Conservation (phyloP, 2,113 vertebrate species). For the Syrrhaptes paradoxus region DNA sequence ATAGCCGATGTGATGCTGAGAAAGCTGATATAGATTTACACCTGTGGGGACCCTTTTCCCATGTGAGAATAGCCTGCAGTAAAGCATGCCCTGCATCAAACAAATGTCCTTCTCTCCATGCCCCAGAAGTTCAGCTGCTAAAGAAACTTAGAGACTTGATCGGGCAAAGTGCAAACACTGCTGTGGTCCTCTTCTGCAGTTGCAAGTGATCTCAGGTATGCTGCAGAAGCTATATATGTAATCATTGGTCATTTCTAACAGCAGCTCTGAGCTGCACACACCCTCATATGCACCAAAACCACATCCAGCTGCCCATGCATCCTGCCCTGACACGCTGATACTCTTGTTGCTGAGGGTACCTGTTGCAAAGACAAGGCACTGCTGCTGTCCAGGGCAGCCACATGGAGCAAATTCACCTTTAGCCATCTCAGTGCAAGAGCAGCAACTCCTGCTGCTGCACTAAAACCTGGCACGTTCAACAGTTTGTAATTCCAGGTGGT, state of each 20-base stretch:
- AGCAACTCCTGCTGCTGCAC: not conserved
- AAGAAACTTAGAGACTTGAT: not conserved
- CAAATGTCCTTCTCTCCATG: not conserved
- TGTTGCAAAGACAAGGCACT: not conserved
- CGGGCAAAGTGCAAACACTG: not conserved
- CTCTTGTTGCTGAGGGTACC: rapidly evolving
- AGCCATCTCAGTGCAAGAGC: not conserved
- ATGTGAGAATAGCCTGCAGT: not conserved
- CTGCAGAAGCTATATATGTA: not conserved
- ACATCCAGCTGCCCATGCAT: rapidly evolving
- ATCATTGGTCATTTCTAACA: not conserved
- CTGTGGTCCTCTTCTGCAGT: not conserved
- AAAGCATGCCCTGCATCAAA: not conserved
- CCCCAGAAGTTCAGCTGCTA: not conserved
- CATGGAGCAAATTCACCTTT: rapidly evolving
- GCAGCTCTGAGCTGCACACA: not conserved
- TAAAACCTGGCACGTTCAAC: not conserved
- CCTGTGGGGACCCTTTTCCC: not conserved
- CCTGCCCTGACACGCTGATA: not conserved
- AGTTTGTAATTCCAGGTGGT: not conserved
- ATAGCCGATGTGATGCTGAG: too few relatives aligned
- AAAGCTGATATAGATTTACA: not conserved
- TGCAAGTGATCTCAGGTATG: not conserved
- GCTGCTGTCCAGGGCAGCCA: not conserved
- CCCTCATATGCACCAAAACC: not conserved